phyloP scores from a whole-genome alignment of 2,797 vertebrate genomes.

The Cichlasoma orientale region DNA sequence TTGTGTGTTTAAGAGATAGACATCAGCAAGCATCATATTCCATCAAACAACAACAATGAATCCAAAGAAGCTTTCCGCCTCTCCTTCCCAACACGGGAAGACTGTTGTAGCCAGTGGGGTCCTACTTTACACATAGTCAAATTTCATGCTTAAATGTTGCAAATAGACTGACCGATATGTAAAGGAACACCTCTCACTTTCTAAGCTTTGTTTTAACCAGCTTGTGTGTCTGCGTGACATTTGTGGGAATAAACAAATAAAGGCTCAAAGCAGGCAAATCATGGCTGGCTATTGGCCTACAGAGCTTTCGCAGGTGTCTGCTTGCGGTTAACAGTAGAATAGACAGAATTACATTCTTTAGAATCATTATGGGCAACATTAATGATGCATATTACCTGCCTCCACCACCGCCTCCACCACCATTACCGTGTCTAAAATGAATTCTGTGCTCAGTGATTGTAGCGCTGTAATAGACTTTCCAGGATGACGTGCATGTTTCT shows the following conservation, averaged over 20 bases:
- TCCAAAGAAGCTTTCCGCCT: not conserved
- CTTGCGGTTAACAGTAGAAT: slow-evolving; percentile 28
- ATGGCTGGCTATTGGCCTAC: slow-evolving; percentile 4
- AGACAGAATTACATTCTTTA: not conserved
- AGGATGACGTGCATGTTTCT: not conserved
- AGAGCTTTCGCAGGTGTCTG: slow-evolving; percentile 54
- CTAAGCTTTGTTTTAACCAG: slow-evolving; percentile 36
- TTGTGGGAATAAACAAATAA: slow-evolving; percentile 61
- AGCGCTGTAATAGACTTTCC: not conserved
- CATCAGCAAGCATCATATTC: slow-evolving; percentile 12
- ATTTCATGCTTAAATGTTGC: slow-evolving; percentile 64
- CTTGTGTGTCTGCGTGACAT: slow-evolving; percentile 27
- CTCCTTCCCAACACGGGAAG: not conserved
- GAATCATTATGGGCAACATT: not conserved
- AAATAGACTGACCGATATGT: slow-evolving; percentile 64
- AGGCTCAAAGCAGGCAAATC: slow-evolving; percentile 57
- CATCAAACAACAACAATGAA: slow-evolving; percentile 21
- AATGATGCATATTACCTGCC: slow-evolving; percentile 7
- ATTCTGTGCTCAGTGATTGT: not conserved
- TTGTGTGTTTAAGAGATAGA: slow-evolving; percentile 16
- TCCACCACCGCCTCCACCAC: not conserved
- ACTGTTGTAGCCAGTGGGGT: slow-evolving; percentile 25
- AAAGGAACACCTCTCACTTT: slow-evolving; percentile 52
- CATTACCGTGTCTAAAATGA: not conserved
- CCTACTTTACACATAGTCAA: slow-evolving; percentile 63